These are phyloP conservation scores for Synanthedon myopaeformis DNA, from an alignment of 2,888 invertebrate genomes.

Conservation along the genomic window DNA sequence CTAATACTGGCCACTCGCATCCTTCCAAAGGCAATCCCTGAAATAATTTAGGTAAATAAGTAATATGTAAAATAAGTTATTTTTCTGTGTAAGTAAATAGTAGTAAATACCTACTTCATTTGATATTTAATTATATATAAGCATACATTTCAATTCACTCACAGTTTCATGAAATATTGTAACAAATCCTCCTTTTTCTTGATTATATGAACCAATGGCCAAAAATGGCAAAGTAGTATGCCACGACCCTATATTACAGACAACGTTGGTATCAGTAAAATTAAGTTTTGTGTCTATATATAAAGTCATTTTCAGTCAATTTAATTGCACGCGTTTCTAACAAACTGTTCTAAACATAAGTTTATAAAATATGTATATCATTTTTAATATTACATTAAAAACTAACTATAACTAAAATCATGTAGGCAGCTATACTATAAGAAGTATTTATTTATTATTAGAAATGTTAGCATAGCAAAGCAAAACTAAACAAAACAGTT, in stretches of 20 bases:
- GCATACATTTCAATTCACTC: slow-evolving; percentile 24
- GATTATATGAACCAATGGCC: slow-evolving; percentile 88
- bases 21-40: slow-evolving; percentile 82
- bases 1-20: slow-evolving; percentile 80
- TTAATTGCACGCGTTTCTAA: no score
- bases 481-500: no score
- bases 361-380: no score
- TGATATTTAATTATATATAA: neutral
- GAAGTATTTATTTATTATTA: no score
- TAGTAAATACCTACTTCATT: no score
- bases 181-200: slow-evolving; percentile 89
- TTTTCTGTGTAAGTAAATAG: no score
- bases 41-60: slow-evolving; percentile 6
- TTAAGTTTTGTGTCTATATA: slow-evolving; percentile 88
- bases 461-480: no score
- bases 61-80: neutral
- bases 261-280: slow-evolving; percentile 79
- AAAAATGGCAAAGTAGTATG: slow-evolving; percentile 83
- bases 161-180: slow-evolving; percentile 90
- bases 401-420: no score
- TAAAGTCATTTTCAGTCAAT: slow-evolving; percentile 73
- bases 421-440: no score
- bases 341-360: no score
- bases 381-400: no score
- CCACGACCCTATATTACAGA: slow-evolving; percentile 86